phyloP scores from a whole-genome alignment of 2,113 vertebrate species.

The Lepisosteus oculatus region DNA sequence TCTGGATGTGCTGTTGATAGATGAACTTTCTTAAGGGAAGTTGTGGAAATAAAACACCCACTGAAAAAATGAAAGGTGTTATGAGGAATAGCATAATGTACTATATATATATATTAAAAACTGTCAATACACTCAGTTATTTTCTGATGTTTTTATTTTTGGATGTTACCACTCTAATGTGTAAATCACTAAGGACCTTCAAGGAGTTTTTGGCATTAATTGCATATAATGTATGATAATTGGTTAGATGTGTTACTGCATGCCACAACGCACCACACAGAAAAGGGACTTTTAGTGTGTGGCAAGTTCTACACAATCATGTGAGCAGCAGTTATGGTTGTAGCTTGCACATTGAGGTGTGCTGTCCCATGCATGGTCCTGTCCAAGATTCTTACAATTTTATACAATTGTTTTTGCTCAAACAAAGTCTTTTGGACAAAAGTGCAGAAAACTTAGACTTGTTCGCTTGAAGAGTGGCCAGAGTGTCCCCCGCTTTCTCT shows the following conservation, averaged over 20 bases:
- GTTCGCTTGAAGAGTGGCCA: slow-evolving; percentile 7
- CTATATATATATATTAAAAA: too few species aligned
- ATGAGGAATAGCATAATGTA: too few species aligned
- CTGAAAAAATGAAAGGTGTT: too few species aligned
- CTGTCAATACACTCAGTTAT: too few species aligned
- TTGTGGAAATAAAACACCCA: too few species aligned
- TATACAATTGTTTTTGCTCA: neutral
- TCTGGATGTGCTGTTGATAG: too few species aligned
- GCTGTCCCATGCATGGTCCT: neutral
- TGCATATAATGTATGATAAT: slow-evolving; percentile 46
- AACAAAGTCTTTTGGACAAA: slow-evolving; percentile 1
- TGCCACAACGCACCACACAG: slow-evolving; percentile 13
- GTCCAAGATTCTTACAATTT: too few species aligned
- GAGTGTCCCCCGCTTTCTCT: slow-evolving; percentile 3
- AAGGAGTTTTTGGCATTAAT: slow-evolving; percentile 32
- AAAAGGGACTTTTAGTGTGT: slow-evolving; percentile 26
- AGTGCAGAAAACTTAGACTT: slow-evolving; percentile 4
- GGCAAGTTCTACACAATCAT: slow-evolving; percentile 27
- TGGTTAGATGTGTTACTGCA: slow-evolving; percentile 30
- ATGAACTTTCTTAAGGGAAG: too few species aligned
- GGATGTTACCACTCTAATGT: neutral
- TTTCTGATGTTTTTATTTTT: too few species aligned
- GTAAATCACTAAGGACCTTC: slow-evolving; percentile 28
- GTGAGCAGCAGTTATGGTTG: slow-evolving; percentile 32
- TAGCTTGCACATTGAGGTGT: slow-evolving; percentile 28